Base-by-base conservation (phyloP, 2,113 vertebrate species). In the Dissostichus mawsoni region DNA sequence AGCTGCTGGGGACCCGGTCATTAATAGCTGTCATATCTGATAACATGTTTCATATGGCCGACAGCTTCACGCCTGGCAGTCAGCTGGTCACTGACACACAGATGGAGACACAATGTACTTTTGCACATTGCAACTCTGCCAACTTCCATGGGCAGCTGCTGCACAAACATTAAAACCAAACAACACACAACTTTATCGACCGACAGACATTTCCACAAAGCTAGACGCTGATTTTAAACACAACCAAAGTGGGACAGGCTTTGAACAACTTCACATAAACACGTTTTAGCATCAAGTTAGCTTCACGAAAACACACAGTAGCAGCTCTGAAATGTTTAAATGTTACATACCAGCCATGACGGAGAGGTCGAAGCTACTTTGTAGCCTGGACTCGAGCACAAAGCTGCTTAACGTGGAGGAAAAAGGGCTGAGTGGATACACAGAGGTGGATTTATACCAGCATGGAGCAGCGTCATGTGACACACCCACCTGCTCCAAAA, bases 301-400 rank as follows among this genome's bases (percentile, higher is more conserved):
- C 20, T 10, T 44, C 52, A 59, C 33, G 16, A 0, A 3, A 6
- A 16, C 11, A n/a, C 23, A 18, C 9, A 0, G 1, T 45, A 16
- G 3, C 20, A 1, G 25, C 7, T 29, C 29, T n/a, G 0, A 45
- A 58, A 51, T 3, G 74, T 23, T 63, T 3, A 25, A 69, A 82
- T 11, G 59, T 84, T 41, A 83, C 93, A 2, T 92, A 94, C 94
- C 93, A 81, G 91, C 85, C 94, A 95, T 95, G 90, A 78, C 82
- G 75, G 59, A 56, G 57, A 71, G 53, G 85, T 82, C 74, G 74
- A 67, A 80, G 90, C 86, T 85, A 85, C 89, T 45, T 4, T 69
- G 84, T 80, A 84, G 91, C 74, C 70, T 11, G 67, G 77, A 86
- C 83, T 36, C 29, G 41, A 10, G 36, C 52, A 77, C 64, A 41